These are phyloP conservation scores for Gnathonemus echidnorhynchus DNA, from an alignment of 2,113 vertebrate species.

Conservation along the genomic window DNA sequence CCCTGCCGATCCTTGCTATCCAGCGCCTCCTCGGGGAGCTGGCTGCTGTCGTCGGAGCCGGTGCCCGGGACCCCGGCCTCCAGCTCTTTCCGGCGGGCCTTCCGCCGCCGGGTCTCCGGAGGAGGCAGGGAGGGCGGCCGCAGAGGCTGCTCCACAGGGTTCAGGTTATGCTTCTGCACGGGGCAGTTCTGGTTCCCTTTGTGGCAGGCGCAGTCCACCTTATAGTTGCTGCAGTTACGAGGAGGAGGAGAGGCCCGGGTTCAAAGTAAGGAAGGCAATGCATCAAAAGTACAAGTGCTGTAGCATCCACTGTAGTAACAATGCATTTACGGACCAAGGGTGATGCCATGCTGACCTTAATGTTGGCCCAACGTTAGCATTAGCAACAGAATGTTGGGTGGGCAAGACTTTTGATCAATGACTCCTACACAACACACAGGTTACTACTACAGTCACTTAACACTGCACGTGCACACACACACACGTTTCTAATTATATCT, in stretches of 20 bases:
- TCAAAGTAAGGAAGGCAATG: neutral
- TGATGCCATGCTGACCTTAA: neutral
- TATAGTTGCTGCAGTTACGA: conserved; percentile 77
- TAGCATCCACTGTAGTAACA: neutral
- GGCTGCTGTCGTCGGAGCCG: conserved; percentile 61
- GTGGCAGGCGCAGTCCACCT: conserved; percentile 98
- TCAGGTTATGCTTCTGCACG: conserved; percentile 91
- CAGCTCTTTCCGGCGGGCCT: conserved; percentile 82
- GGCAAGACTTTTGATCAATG: neutral
- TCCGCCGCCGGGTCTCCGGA: conserved; percentile 83
- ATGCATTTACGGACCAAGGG: neutral
- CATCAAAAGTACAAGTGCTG: neutral
- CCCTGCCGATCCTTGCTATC: conserved; percentile 58
- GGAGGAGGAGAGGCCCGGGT: neutral
- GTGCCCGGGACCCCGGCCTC: conserved; percentile 66
- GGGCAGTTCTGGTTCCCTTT: conserved; percentile 97
- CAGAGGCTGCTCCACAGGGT: conserved; percentile 69
- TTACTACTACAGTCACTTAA: neutral
- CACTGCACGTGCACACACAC: too few species aligned
- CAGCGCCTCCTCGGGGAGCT: conserved; percentile 62
- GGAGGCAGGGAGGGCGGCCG: conserved; percentile 67
- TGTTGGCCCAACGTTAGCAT: neutral
- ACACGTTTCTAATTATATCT: too few species aligned
- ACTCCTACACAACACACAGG: neutral
- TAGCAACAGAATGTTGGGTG: neutral